Conservation (phyloP, 2,888 invertebrate species). For the Campoplex nolae region DNA sequence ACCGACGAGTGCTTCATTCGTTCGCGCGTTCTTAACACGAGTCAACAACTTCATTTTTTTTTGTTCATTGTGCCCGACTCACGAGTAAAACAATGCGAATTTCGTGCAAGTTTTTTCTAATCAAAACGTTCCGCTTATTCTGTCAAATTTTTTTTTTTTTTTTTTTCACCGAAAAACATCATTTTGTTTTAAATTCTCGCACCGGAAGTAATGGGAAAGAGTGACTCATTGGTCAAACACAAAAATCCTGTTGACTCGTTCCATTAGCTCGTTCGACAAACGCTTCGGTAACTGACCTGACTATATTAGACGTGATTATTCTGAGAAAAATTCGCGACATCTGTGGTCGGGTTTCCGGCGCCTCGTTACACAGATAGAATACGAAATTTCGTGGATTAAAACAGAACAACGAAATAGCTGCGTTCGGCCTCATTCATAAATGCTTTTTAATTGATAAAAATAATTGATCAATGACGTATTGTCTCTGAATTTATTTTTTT, state of each 20-base stretch:
- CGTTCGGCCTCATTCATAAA: constrained; percentile 57
- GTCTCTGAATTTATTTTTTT: constrained; percentile 4
- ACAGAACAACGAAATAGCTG: neutral
- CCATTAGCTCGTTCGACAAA: constrained; percentile 24
- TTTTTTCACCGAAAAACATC: neutral
- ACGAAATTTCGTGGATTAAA: constrained; percentile 45
- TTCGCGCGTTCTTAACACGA: neutral
- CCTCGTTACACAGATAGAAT: constrained; percentile 46
- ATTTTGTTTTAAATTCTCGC: neutral
- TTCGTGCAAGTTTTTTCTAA: no score
- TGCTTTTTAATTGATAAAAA: constrained; percentile 26
- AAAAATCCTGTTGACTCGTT: neutral
- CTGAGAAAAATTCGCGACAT: constrained; percentile 42
- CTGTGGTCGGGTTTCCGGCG: constrained; percentile 49
- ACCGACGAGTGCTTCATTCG: constrained; percentile 6
- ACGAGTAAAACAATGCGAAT: neutral
- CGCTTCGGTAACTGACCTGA: constrained; percentile 30
- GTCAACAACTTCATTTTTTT: neutral
- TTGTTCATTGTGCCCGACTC: neutral
- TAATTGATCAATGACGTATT: constrained; percentile 1
- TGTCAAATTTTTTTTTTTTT: neutral
- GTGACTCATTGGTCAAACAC: neutral
- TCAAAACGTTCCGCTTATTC: no score
- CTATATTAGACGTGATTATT: constrained; percentile 20
- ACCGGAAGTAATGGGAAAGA: neutral